phyloP scores from a whole-genome alignment of 92 coral and sea anemone species.

The Epizoanthus fatuus region DNA sequence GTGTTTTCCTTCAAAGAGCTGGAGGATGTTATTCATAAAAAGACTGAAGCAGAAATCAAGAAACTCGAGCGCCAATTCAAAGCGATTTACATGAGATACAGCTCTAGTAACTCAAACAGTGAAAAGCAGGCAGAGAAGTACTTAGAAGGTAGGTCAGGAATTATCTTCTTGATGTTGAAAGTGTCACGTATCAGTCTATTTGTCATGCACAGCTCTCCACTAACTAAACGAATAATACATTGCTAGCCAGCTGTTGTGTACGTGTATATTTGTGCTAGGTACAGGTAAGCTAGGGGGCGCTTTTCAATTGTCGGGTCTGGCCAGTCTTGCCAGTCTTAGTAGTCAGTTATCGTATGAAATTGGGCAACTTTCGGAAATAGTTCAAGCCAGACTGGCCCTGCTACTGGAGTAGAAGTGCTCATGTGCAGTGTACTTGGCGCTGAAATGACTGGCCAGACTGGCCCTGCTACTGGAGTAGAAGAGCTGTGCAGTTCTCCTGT shows the following conservation, averaged over 20 bases:
- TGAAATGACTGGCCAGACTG: too few relatives aligned
- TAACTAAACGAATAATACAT: neutral
- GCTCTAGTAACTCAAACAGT: slow-evolving; percentile 1
- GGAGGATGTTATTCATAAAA: slow-evolving; percentile 15
- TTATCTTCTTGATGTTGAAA: neutral
- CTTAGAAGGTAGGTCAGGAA: slow-evolving; percentile 16
- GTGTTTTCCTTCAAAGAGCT: slow-evolving; percentile 7
- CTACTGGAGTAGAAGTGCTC: too few relatives aligned
- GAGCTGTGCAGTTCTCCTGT: too few relatives aligned
- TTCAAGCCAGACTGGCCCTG: too few relatives aligned
- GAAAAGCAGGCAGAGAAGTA: slow-evolving; percentile 16
- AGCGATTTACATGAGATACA: slow-evolving; percentile 25
- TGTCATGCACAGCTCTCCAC: too few relatives aligned
- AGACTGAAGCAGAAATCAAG: slow-evolving; percentile 28
- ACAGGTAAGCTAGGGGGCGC: too few relatives aligned
- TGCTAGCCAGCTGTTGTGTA: neutral
- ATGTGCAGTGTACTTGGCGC: too few relatives aligned
- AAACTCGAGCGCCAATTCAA: slow-evolving; percentile 37
- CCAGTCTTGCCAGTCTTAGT: too few relatives aligned
- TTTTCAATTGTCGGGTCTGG: too few relatives aligned
- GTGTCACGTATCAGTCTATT: neutral
- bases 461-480: too few relatives aligned
- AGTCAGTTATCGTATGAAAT: too few relatives aligned
- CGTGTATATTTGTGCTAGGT: neutral
- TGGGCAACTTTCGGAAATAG: too few relatives aligned